These are phyloP conservation scores for Progne subis DNA, from an alignment of 2,113 vertebrate genomes.

Conservation along the genomic window DNA sequence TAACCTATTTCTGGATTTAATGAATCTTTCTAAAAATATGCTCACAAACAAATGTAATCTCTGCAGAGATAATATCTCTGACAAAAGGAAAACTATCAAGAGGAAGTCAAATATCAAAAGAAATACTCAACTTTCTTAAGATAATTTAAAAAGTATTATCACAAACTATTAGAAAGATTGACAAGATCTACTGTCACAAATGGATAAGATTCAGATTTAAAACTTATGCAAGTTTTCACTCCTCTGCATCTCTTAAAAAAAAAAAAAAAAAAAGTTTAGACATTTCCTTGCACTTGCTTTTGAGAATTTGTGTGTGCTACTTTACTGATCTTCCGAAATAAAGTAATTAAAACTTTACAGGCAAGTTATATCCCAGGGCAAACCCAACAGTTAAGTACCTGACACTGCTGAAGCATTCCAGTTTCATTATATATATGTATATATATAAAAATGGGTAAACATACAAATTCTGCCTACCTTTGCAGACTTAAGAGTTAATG, in stretches of 20 bases:
- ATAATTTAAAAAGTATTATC: not conserved
- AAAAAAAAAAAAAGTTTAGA: not conserved
- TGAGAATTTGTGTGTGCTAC: not conserved
- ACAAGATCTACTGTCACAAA: not conserved
- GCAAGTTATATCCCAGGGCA: not conserved
- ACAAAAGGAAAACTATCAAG: not conserved
- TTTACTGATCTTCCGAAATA: not conserved
- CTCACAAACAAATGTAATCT: not conserved
- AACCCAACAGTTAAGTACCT: not conserved
- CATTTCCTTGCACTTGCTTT: not conserved
- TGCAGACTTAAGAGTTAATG: not conserved
- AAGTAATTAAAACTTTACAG: not conserved
- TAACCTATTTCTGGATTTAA: not conserved
- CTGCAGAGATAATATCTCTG: not conserved
- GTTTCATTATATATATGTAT: not conserved
- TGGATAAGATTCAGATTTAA: not conserved
- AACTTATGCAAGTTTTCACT: not conserved
- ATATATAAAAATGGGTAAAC: not conserved
- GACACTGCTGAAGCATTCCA: not conserved
- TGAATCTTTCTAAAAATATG: not conserved
- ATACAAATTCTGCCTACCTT: not conserved
- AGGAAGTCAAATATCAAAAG: not conserved
- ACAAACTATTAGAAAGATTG: not conserved
- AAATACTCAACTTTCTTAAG: not conserved
- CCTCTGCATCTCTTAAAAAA: not conserved